A percentile compares a stretch with the other conserved stretches of the same genome.
Evolutionary conservation across 2,113 vertebrate genomes (phyloP).

Genomic region (Embiotoca jacksoni): DNA sequence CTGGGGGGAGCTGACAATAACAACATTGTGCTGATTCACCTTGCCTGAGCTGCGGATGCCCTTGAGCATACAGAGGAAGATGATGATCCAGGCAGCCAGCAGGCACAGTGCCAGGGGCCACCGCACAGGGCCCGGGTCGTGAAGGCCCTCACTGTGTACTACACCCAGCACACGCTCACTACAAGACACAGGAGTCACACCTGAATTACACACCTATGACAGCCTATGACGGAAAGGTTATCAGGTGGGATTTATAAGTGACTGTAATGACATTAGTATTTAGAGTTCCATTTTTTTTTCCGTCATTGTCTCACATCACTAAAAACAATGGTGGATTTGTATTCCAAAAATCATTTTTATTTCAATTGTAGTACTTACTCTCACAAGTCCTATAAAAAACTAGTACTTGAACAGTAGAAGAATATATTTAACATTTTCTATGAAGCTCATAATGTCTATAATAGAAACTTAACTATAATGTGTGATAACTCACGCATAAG

Average conservation of each 20-base stretch:
- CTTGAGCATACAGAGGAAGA: constrained; percentile 87
- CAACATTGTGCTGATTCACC: constrained; percentile 68
- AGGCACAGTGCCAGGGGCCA: constrained; percentile 87
- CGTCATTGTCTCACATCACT: too few relatives aligned
- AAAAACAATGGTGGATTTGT: too few relatives aligned
- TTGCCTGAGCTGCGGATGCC: constrained; percentile 89
- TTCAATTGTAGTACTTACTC: too few relatives aligned
- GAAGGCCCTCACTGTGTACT: constrained; percentile 80
- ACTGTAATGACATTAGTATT: background rate
- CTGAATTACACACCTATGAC: background rate
- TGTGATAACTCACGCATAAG: background rate
- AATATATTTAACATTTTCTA: background rate
- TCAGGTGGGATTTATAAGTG: background rate
- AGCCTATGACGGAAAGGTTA: background rate
- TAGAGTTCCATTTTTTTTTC: too few relatives aligned
- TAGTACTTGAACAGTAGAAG: background rate
- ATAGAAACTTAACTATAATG: background rate
- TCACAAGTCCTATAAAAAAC: too few relatives aligned
- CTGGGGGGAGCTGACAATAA: constrained; percentile 13
- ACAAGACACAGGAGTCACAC: constrained; percentile 18
- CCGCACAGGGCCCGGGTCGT: constrained; percentile 85
- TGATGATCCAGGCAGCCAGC: constrained; percentile 86
- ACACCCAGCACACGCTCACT: constrained; percentile 86
- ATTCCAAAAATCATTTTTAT: too few relatives aligned
- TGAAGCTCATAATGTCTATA: background rate